Percentiles rank a stretch among this genome's conserved stretches.
phyloP scores from a whole-genome alignment of 1,140 invertebrate genomes.

The Arctopsyche grandis region DNA sequence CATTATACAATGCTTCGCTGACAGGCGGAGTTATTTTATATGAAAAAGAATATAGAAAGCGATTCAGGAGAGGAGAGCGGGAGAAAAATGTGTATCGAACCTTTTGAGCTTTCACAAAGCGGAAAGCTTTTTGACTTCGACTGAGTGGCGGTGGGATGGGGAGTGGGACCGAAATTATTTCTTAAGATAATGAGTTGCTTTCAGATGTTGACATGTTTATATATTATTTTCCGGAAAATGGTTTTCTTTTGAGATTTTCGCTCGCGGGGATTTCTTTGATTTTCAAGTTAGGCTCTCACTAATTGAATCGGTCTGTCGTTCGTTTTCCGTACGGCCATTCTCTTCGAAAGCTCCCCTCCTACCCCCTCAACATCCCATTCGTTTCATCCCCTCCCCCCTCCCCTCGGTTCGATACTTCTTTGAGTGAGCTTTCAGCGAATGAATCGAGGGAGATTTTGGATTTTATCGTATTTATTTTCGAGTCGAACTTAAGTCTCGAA shows the following conservation, averaged over 20 bases:
- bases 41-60: too few species aligned
- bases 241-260: constrained; percentile 15
- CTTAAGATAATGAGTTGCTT: constrained; percentile 28
- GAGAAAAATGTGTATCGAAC: neutral
- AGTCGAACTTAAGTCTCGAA: neutral
- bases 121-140: neutral
- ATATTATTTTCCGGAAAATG: neutral
- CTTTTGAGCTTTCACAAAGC: neutral
- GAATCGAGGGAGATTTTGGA: neutral
- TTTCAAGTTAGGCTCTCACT: constrained; percentile 22
- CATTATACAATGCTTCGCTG: too few species aligned
- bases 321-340: neutral
- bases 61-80: neutral
- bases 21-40: too few species aligned
- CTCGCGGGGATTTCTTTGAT: constrained; percentile 18
- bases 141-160: neutral
- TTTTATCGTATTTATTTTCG: constrained; percentile 5
- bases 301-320: constrained; percentile 19
- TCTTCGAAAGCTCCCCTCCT: neutral
- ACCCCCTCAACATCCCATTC: neutral
- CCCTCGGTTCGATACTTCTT: too few species aligned
- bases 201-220: constrained; percentile 22
- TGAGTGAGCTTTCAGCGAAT: neutral
- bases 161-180: constrained; percentile 5
- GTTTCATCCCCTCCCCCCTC: neutral